Conservation (phyloP, 2,888 invertebrate species). For the Lasioglossum lativentre region DNA sequence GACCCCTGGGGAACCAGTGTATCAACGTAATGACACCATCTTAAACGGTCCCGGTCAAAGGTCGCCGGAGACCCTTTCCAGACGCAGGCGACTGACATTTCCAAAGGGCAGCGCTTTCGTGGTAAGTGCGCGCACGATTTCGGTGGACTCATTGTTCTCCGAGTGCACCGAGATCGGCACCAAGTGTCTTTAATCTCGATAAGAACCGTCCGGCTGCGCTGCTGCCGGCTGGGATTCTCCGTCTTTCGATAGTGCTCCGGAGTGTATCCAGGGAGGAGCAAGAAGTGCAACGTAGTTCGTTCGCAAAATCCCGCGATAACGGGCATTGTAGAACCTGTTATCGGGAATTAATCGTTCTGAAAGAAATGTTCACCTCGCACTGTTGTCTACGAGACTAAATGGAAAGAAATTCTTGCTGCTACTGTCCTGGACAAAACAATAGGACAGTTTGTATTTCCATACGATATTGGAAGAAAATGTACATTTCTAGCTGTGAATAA, state of each 20-base stretch:
- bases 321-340: background rate
- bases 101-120: conserved; percentile 85
- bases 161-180: background rate
- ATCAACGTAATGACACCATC: conserved; percentile 68
- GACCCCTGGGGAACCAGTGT: conserved; percentile 64
- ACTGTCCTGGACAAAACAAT: background rate
- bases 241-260: background rate
- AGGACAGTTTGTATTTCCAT: background rate
- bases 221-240: background rate
- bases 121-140: conserved; percentile 71
- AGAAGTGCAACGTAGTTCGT: background rate
- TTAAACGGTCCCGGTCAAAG: conserved; percentile 49
- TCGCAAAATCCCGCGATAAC: background rate
- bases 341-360: background rate
- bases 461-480: background rate
- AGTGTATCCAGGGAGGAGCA: background rate
- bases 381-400: background rate
- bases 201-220: background rate
- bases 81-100: conserved; percentile 82
- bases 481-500: background rate
- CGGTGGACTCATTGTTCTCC: background rate
- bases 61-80: conserved; percentile 74
- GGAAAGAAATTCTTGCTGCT: background rate
- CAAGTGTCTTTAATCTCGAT: background rate
- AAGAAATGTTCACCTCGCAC: background rate